A percentile compares a stretch with the other conserved stretches of the same genome.
These are phyloP conservation scores for Empis livida DNA, from an alignment of 2,888 invertebrate genomes.

Conservation along the genomic window DNA sequence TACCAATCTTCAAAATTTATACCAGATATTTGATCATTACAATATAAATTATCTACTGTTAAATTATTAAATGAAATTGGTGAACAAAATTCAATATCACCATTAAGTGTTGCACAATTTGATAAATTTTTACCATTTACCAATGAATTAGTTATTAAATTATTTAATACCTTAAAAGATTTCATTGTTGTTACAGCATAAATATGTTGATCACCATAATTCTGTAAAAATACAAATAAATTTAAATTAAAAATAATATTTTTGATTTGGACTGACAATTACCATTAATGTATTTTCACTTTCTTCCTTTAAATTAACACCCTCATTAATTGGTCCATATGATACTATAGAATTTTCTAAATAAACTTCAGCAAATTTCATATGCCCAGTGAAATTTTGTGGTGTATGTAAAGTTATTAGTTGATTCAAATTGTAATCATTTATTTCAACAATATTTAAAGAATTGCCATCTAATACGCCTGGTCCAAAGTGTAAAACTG, in stretches of 20 bases:
- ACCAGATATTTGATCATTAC: conserved; percentile 24
- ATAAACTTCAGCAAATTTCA: conserved; percentile 31
- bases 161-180: conserved; percentile 26
- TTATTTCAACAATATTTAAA: conserved; percentile 35
- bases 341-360: conserved; percentile 21
- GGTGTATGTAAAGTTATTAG: conserved; percentile 37
- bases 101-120: conserved; percentile 31
- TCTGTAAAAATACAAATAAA: conserved; percentile 19
- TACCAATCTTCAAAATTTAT: conserved; percentile 38
- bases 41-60: conserved; percentile 18
- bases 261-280: conserved; percentile 14
- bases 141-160: conserved; percentile 21
- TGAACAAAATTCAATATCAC: conserved; percentile 19
- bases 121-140: conserved; percentile 33
- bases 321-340: conserved; percentile 36
- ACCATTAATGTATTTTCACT: conserved; percentile 42
- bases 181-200: conserved; percentile 32
- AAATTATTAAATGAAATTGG: conserved; percentile 25
- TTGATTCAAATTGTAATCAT: conserved; percentile 34
- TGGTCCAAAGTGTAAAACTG: conserved; percentile 24
- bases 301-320: conserved; percentile 33
- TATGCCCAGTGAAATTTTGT: conserved; percentile 32
- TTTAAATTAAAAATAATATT: not conserved
- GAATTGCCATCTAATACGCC: conserved; percentile 33
- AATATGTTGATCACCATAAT: conserved; percentile 30